Base-by-base conservation (phyloP, 2,888 invertebrate species). In the Boloria selene region DNA sequence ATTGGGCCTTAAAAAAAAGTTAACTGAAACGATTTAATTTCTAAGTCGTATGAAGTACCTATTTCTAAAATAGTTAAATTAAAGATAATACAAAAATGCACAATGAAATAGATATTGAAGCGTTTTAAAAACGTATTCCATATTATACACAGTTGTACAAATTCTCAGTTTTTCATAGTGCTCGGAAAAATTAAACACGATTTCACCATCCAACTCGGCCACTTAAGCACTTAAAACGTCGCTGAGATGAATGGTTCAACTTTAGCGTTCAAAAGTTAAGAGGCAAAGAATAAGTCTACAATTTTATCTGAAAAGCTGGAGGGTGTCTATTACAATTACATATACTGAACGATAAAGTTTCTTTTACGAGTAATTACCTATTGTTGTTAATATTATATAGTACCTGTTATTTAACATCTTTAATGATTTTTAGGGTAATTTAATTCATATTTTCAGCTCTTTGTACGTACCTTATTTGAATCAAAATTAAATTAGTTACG, bases 141-240 rank as follows among this genome's bases (percentile, higher is more conserved):
- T 56, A 45, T 56, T 56, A 45, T 45, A 56, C 45, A 59, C 49
- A 59, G 47, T 31, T 16, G 38, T 59, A 50, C 63, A 69, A 65
- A 72, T 72, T 69, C 73, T 72, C 65, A 69, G 72, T 77, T 79
- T 74, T 69, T 67, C 61, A n/a, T n/a, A 71, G 68, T 68, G 67
- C 74, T 74, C 73, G 70, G 68, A 68, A 75, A 81, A 80, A 82
- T 86, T 85, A 80, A 80, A 82, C 83, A 82, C 71, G 77, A 78
- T 78, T 82, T 78, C 74, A 77, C 77, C 81, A 81, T 81, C 80
- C 73, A 78, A 70, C 74, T 70, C 67, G 67, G 75, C 76, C 78
- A 85, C 84, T 82, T 79, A 77, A 81, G 84, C 86, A 86, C 87
- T 87, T 86, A 86, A 87, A 85, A 80, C 77, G 86, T 86, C 85